Evolutionary conservation across 2,888 invertebrate species (phyloP), one percentile per base, ranked within the genome.

Genomic region (Busseola fusca): DNA sequence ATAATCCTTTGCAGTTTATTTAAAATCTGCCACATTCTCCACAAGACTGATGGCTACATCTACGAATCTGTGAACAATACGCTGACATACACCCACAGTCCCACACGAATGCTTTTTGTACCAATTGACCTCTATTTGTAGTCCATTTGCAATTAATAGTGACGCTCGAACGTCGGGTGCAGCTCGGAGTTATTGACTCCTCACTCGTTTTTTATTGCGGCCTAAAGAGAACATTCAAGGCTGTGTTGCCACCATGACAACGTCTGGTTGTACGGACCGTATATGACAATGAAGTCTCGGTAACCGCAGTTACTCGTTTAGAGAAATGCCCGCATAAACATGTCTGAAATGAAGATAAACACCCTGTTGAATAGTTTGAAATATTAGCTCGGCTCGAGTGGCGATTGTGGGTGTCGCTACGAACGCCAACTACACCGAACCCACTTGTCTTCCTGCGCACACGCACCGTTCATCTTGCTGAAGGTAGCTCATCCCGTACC

Each of bases 1-100:
- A 94, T 95, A 94, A 95, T 94, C 88, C 89, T 83, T 84, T 80
- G 84, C 87, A 87, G 85, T 89, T 91, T 90, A 92, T 93, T 92
- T 90, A 89, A 93, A 93, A 93, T 92, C 90, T 87, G 88, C 89
- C 88, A 92, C 92, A 93, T 92, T 93, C 92, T 86, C 89, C 75
- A 76, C 87, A 87, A 89, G 87, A 90, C 85, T 87, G 88, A 90
- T 89, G 85, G 87, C 84, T 87, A 87, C 88, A 86, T 89, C 90
- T 90, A 89, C 87, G 86, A 90, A 87, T 87, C 86, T 86, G 88
- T 87, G 88, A 89, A 89, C 83, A 86, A 85, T 87, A 87, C 82
- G 78, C 81, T 81, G 81, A 79, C 74, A 76, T 75, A 78, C 82
- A 75, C 85, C 86, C 83, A n/a, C n/a, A n/a, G n/a, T n/a, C n/a